A percentile compares a stretch with the other conserved stretches of the same genome.
Conservation (phyloP, 2,888 invertebrate genomes). For the Trypoxylon attenuatum region DNA sequence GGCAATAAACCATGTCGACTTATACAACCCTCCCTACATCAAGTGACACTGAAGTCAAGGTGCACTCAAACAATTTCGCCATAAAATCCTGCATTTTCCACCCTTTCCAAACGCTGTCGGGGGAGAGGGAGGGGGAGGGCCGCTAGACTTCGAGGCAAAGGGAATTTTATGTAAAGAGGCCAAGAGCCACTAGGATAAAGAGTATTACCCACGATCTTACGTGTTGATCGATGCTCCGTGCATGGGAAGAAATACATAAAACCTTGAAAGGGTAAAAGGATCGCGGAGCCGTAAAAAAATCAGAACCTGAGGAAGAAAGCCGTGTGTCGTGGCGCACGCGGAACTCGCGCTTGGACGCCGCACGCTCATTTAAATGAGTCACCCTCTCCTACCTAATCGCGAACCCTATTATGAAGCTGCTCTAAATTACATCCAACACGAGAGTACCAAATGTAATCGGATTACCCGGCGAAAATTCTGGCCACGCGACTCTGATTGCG, state of each 20-base stretch:
- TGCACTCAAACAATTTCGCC: no score
- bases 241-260: slow-evolving; percentile 26
- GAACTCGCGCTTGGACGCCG: slow-evolving; percentile 21
- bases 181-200: neutral
- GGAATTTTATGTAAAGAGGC: slow-evolving; percentile 19
- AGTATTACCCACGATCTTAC: slow-evolving; percentile 10
- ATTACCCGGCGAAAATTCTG: slow-evolving; percentile 40
- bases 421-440: slow-evolving; percentile 46
- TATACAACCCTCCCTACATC: no score
- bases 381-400: slow-evolving; percentile 35
- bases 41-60: no score
- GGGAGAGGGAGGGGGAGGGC: no score
- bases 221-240: slow-evolving; percentile 27
- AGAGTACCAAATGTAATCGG: slow-evolving; percentile 36
- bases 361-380: slow-evolving; percentile 49
- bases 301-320: slow-evolving; percentile 15
- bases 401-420: slow-evolving; percentile 34
- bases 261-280: neutral
- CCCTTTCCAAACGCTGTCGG: no score
- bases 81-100: no score
- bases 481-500: slow-evolving; percentile 32
- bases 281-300: slow-evolving; percentile 6
- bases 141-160: no score
- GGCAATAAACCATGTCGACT: no score
- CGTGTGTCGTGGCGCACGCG: slow-evolving; percentile 41